Conservation (phyloP, 1,140 invertebrate species). For the Drosophila trapezifrons region DNA sequence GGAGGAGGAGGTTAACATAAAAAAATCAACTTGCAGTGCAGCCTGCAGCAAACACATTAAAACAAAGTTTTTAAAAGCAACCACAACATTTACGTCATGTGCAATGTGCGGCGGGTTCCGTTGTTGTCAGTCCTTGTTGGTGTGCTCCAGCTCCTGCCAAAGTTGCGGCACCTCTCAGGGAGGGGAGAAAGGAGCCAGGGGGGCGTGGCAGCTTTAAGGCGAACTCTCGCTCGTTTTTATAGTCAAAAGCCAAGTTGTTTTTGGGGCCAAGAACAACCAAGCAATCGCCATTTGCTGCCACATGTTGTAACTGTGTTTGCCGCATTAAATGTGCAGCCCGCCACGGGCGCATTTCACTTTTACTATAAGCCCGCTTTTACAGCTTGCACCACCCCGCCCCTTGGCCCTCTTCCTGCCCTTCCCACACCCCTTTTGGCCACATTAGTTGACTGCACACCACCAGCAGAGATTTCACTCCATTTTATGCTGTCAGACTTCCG, state of each 20-base stretch:
- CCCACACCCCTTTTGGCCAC: constrained; percentile 14
- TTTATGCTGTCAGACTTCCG: constrained; percentile 82
- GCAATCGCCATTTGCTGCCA: constrained; percentile 72
- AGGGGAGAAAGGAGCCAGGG: background rate
- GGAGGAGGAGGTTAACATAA: constrained; percentile 14
- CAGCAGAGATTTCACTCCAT: constrained; percentile 81
- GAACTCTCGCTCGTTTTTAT: constrained; percentile 67
- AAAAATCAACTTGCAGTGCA: constrained; percentile 36
- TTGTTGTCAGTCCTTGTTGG: constrained; percentile 41
- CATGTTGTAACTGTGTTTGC: constrained; percentile 77
- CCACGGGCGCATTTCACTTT: constrained; percentile 75
- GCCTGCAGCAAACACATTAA: constrained; percentile 65
- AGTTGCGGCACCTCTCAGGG: constrained; percentile 29
- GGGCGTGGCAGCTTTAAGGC: constrained; percentile 71
- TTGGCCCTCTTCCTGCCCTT: background rate
- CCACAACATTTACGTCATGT: constrained; percentile 74
- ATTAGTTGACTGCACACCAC: constrained; percentile 76
- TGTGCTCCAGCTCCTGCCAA: constrained; percentile 45
- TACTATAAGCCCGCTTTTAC: constrained; percentile 73
- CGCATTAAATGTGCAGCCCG: constrained; percentile 73
- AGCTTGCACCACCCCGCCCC: background rate
- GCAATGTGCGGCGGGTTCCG: constrained; percentile 58
- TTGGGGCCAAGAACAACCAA: constrained; percentile 50
- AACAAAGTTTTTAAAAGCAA: constrained; percentile 75
- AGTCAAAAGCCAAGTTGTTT: constrained; percentile 80